Evolutionary conservation across 2,113 vertebrate genomes (phyloP).

Genomic region (Calonectris borealis): DNA sequence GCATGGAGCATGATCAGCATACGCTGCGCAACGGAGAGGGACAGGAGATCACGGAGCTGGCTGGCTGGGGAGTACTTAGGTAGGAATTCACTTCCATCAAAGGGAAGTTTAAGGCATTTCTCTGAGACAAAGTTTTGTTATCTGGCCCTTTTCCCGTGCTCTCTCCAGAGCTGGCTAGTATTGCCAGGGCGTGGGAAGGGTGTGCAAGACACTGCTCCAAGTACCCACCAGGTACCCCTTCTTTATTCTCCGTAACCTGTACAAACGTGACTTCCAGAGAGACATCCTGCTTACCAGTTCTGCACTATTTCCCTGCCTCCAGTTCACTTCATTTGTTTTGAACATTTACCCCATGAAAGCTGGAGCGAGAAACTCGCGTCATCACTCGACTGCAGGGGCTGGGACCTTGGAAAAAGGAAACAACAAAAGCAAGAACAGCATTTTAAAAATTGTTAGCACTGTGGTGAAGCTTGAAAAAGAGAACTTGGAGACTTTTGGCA

Average conservation of each 20-base stretch:
- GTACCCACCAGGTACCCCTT: neutral
- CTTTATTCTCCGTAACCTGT: neutral
- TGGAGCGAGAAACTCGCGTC: neutral
- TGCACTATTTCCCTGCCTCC: neutral
- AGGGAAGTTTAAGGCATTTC: neutral
- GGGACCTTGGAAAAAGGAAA: neutral
- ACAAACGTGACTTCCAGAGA: neutral
- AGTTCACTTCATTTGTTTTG: neutral
- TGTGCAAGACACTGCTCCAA: neutral
- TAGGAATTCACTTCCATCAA: neutral
- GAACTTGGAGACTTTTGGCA: neutral
- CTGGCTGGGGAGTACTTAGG: neutral
- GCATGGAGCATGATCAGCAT: slow-evolving; percentile 61
- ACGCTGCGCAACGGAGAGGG: neutral
- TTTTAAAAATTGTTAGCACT: neutral
- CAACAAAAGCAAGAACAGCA: neutral
- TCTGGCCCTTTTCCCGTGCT: neutral
- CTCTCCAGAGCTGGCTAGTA: neutral
- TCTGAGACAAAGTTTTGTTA: neutral
- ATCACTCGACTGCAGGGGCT: neutral
- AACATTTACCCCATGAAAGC: neutral
- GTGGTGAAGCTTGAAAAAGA: neutral
- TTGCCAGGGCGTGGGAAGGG: rapidly evolving
- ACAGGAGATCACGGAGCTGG: neutral
- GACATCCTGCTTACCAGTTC: neutral